phyloP scores from a whole-genome alignment of 2,888 invertebrate species.

The Amblyteles armatorius region DNA sequence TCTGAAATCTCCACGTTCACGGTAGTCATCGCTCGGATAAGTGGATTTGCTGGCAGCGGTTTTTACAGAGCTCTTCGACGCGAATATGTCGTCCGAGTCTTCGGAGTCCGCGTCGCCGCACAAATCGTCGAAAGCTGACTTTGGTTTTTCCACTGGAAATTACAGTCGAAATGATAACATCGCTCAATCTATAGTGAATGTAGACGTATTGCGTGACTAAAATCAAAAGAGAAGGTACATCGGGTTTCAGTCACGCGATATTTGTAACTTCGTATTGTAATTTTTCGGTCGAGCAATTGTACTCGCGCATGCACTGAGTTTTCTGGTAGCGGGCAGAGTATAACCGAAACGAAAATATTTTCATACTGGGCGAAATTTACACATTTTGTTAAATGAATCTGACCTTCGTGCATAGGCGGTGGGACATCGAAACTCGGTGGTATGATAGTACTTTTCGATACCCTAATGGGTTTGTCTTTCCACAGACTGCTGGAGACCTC shows the following conservation, averaged over 20 bases:
- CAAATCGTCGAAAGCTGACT: constrained; percentile 83
- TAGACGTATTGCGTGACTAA: neutral
- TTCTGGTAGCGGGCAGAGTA: neutral
- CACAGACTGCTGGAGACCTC: constrained; percentile 75
- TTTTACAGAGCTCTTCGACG: constrained; percentile 76
- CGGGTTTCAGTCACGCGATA: neutral
- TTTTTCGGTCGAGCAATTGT: neutral
- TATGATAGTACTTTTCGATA: constrained; percentile 79
- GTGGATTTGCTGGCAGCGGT: constrained; percentile 55
- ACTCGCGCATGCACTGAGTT: neutral
- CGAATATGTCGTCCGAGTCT: constrained; percentile 82
- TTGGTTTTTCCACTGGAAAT: constrained; percentile 78
- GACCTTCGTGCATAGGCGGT: constrained; percentile 82
- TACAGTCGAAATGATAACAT: constrained; percentile 25
- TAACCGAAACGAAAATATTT: neutral
- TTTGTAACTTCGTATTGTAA: neutral
- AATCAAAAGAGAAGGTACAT: neutral
- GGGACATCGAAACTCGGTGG: constrained; percentile 82
- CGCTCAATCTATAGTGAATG: constrained; percentile 4
- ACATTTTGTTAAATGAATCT: constrained; percentile 43
- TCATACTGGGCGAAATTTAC: neutral
- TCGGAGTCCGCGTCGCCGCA: constrained; percentile 82
- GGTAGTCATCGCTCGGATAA: constrained; percentile 51
- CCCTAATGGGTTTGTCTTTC: constrained; percentile 75
- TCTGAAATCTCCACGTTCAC: constrained; percentile 25